Evolutionary conservation across 1,140 invertebrate genomes (phyloP), one percentile per base, ranked within the genome.

Genomic region (Calliphora vicina): DNA sequence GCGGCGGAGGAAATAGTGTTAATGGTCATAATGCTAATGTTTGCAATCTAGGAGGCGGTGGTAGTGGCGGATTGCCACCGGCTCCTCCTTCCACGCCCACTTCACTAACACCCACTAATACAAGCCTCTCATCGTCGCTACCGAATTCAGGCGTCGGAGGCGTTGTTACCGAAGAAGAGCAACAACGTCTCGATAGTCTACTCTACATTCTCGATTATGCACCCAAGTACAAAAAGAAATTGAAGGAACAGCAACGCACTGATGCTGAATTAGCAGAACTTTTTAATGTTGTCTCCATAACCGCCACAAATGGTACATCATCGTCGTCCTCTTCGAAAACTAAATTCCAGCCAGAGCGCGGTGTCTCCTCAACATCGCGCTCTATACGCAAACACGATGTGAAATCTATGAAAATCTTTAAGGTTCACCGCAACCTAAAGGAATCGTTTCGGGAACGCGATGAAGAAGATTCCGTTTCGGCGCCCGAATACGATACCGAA

Each of bases 21-120:
- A 25, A 20, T 23, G 61, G 61, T 67, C 61, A 67, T 67, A 23
- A 20, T 23, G 23, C 74, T 0, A 78, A 78, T 25, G 35, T 23
- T 29, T 29, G 72, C 12, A 27, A 15, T 35, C 27, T 35, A 23
- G 23, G 74, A 23, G n/a, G 74, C 10, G 12, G 74, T 10, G 23
- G 20, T 78, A 23, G 35, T 9, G 43, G 74, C 13, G 74, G 74
- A 20, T 20, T 87, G 80, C 86, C 86, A 73, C 88, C 88, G 35
- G 88, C 88, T 84, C 88, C 88, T 83, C 88, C 88, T 81, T 89
- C 88, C 85, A 89, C 88, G 78, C 88, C 88, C 76, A 89, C 88
- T 42, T 85, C 89, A 72, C 84, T 88, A 42, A 84, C 80, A 27
- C 74, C 83, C 50, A 80, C 81, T 76, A 82, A 74, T 27, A 82